These are phyloP conservation scores for Lasioglossum malachurum DNA, from an alignment of 2,888 invertebrate species.

Conservation along the genomic window DNA sequence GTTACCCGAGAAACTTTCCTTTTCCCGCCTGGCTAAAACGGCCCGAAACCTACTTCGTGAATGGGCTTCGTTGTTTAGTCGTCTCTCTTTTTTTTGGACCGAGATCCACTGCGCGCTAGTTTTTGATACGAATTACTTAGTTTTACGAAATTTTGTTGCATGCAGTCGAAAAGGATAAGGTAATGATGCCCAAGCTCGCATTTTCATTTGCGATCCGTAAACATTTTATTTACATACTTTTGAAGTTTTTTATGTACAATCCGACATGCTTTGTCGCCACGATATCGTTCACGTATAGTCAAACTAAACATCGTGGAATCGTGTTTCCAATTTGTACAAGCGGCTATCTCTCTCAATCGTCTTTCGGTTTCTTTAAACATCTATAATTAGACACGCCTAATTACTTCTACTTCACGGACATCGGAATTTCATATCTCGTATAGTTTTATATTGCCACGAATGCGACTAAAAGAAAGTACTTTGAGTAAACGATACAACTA, in stretches of 20 bases:
- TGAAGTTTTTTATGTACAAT: conserved; percentile 50
- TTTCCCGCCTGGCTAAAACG: not conserved
- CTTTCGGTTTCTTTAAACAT: not conserved
- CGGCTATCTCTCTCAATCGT: not conserved
- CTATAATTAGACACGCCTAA: conserved; percentile 1
- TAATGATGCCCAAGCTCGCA: not conserved
- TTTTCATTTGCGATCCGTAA: conserved; percentile 38
- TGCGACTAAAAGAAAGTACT: conserved; percentile 37
- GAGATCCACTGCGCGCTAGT: too few species aligned
- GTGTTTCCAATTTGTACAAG: conserved; percentile 50
- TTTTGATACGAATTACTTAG: too few species aligned
- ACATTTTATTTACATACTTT: conserved; percentile 66
- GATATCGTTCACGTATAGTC: conserved; percentile 32
- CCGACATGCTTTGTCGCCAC: conserved; percentile 7
- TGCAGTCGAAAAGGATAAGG: too few species aligned
- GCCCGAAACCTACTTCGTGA: not conserved
- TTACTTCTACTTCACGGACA: not conserved
- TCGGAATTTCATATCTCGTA: conserved; percentile 17
- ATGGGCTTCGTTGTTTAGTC: not conserved
- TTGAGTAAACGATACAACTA: conserved; percentile 13
- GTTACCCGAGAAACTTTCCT: conserved; percentile 56
- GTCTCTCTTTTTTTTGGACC: not conserved
- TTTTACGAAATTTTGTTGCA: too few species aligned
- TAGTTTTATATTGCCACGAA: conserved; percentile 47
- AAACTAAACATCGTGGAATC: conserved; percentile 25